Evolutionary conservation across 2,797 vertebrate species (phyloP).

Genomic region (Chaetodon trifasciatus): DNA sequence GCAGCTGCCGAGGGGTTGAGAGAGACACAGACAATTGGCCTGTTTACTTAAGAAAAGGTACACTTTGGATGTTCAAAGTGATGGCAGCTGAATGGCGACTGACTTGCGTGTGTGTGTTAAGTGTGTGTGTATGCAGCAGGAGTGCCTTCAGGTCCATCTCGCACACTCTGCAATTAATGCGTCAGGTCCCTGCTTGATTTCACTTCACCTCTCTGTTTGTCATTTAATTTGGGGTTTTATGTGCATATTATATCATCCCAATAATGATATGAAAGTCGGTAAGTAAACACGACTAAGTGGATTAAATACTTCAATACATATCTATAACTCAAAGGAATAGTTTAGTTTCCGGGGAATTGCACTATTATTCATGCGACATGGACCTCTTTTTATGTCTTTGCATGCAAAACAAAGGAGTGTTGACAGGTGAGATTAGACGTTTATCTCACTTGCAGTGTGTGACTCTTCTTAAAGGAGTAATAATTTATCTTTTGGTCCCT

Average conservation of each 20-base stretch:
- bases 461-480: slow-evolving; percentile 1
- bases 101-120: slow-evolving; percentile 32
- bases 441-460: slow-evolving; percentile 2
- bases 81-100: slow-evolving; percentile 68
- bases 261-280: background rate
- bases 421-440: slow-evolving; percentile 4
- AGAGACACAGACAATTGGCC: slow-evolving; percentile 73
- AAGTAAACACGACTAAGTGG: slow-evolving; percentile 18
- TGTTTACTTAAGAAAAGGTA: slow-evolving; percentile 84
- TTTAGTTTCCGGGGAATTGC: background rate
- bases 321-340: background rate
- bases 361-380: background rate
- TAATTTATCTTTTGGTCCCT: background rate
- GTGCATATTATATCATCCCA: slow-evolving; percentile 3
- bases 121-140: slow-evolving; percentile 15
- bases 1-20: slow-evolving; percentile 81
- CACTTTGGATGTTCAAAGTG: slow-evolving; percentile 77
- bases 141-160: slow-evolving; percentile 40
- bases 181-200: slow-evolving; percentile 68
- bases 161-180: slow-evolving; percentile 48
- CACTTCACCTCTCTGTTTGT: slow-evolving; percentile 67
- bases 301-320: slow-evolving; percentile 18
- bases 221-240: slow-evolving; percentile 8
- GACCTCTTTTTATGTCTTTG: background rate
- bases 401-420: slow-evolving; percentile 9